Percentiles rank a stretch among this genome's conserved stretches.
Evolutionary conservation across 2,888 invertebrate genomes (phyloP).

Genomic region (Athripsodes cinereus): DNA sequence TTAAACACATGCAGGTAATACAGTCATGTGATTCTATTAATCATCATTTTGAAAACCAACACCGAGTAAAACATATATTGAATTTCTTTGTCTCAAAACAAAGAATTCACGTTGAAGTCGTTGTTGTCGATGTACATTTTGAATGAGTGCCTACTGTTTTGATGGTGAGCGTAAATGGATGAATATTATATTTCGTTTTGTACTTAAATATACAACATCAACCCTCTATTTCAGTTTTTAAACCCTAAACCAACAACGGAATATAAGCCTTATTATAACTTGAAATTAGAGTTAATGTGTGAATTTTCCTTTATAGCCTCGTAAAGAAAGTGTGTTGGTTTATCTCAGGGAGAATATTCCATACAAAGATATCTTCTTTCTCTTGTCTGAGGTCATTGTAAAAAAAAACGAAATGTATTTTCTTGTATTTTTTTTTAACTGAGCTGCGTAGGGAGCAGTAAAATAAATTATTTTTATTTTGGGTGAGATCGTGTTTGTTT

Average conservation of each 20-base stretch:
- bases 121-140: too few species aligned
- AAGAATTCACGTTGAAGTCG: too few species aligned
- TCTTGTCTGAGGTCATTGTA: not conserved
- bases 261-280: not conserved
- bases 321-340: not conserved
- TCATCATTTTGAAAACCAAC: too few species aligned
- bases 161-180: too few species aligned
- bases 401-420: not conserved
- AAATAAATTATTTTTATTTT: slow-evolving; percentile 1
- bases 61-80: too few species aligned
- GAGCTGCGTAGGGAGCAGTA: not conserved
- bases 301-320: slow-evolving; percentile 1
- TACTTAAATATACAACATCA: too few species aligned
- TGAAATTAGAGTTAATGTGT: not conserved
- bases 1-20: too few species aligned
- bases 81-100: too few species aligned
- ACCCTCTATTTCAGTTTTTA: too few species aligned
- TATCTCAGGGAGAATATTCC: not conserved
- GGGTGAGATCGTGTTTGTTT: not conserved
- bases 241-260: not conserved
- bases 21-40: too few species aligned
- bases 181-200: too few species aligned
- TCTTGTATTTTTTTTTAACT: slow-evolving; percentile 1
- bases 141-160: too few species aligned
- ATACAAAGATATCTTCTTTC: not conserved